A percentile compares a stretch with the other conserved stretches of the same genome.
phyloP scores from a whole-genome alignment of 1,140 invertebrate species.

The Rhynchophorus ferrugineus region DNA sequence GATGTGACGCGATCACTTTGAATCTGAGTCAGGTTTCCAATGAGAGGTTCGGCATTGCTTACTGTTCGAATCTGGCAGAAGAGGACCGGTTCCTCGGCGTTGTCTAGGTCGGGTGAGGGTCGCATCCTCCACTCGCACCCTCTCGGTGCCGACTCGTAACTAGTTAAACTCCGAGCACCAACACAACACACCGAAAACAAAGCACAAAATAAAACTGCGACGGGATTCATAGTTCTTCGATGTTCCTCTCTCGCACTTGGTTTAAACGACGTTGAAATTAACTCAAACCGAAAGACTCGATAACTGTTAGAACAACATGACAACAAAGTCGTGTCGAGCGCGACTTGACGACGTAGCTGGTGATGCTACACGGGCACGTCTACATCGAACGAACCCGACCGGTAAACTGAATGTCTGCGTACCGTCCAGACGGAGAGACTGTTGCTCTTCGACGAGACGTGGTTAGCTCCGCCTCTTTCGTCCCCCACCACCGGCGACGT shows the following conservation, averaged over 20 bases:
- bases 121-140: conserved; percentile 61
- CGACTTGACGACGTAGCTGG: too few relatives aligned
- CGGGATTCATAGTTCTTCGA: conserved; percentile 10
- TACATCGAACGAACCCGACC: conserved; percentile 1
- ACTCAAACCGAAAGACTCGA: too few relatives aligned
- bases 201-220: conserved; percentile 19
- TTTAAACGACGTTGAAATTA: too few relatives aligned
- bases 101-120: conserved; percentile 45
- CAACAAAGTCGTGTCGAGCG: background rate
- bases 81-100: conserved; percentile 46
- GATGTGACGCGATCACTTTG: conserved; percentile 60
- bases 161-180: conserved; percentile 36
- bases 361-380: conserved; percentile 15
- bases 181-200: conserved; percentile 24
- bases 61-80: conserved; percentile 66
- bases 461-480: conserved; percentile 34
- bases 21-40: conserved; percentile 57
- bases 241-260: conserved; percentile 3
- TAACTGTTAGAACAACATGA: too few relatives aligned
- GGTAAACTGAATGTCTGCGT: conserved; percentile 22
- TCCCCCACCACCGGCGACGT: conserved; percentile 22
- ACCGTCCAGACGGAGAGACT: conserved; percentile 16
- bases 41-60: conserved; percentile 58
- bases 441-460: conserved; percentile 29
- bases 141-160: conserved; percentile 47